Base-by-base conservation (phyloP, 2,888 invertebrate genomes). In the Pediacus dermestoides region DNA sequence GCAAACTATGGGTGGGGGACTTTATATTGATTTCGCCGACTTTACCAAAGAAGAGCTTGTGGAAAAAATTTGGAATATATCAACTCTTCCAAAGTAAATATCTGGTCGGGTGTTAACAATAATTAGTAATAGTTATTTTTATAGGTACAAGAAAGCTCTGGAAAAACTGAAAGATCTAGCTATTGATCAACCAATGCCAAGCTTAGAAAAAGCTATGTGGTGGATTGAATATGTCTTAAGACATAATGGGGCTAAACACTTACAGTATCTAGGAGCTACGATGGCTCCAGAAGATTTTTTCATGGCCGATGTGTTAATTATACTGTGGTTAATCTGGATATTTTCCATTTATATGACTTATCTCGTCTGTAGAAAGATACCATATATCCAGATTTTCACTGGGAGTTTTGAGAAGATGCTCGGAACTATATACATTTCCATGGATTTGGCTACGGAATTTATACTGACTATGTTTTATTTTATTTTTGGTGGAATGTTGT, bases 181-280 rank as follows among this genome's bases (percentile, higher is more conserved):
- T 2, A 30, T 26, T 14, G 60, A 60, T 39, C 52, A 58, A 21
- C 55, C 53, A n/a, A 40, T 52, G 16, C 36, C 45, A 15, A 44
- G 52, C 2, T 33, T 60, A 26, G 56, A 60, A 9, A 57, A 48
- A 35, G 55, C 60, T 4, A 45, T 58, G 11, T 60, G 50, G 49
- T 57, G 58, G 58, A 58, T 58, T 16, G 58, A 60, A 40, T 60
- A 60, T 40, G 60, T 60, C 6, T 31, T 60, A 3, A 44, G 57
- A 4, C 58, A 60, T 31, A 37, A 60, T 11, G 60, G 60, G 8
- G 58, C 60, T 1, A 12, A 30, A 13, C 60, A 60, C 42, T 40
- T 60, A 11, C 47, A 37, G 37, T 54, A 55, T 31, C 37, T 31
- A 22, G 54, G 37, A 12, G 33, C 46, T 3, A 39, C 53, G 18